Evolutionary conservation across 2,797 vertebrate genomes (phyloP), one percentile per base, ranked within the genome.

Genomic region (Platyrinchus mystaceus): DNA sequence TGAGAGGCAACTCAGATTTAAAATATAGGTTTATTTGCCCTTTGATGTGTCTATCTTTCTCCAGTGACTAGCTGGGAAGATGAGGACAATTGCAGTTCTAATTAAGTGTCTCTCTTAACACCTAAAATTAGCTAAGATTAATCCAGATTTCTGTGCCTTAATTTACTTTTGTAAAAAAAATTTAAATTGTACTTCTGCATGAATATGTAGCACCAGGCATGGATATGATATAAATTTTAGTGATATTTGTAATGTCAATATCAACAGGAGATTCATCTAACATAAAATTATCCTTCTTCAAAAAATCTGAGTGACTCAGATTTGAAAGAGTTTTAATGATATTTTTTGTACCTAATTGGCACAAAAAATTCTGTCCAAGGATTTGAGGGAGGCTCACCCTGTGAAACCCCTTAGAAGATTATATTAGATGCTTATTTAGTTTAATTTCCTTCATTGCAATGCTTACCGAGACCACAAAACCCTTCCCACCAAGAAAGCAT

Each of bases 21-120:
- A 93, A 90, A 92, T 69, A 81, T 24, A 75, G 47, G 39, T 92
- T 95, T 92, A 84, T 92, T 90, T 95, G 53, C 73, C 55, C 43
- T 96, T 92, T 89, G 66, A 73, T 92, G 24, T 59, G 9, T 39
- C 49, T 75, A 30, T 75, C 59, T 86, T 89, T 78, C 67, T 90
- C 74, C 55, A 34, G 32, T 93, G 69, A 75, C 47, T 86, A 73
- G 14, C 27, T 66, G 39, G 41, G n/a, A 89, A 95, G 69, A 93
- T 28, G 27, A 88, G 36, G 87, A 87, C 73, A 94, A 84, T 58
- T 39, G 24, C 52, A 73, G 69, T 73, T 90, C 67, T 85, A 90
- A 78, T 75, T 81, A 93, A 88, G 37, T 68, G 24, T 14, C n/a
- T 86, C 73, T 60, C 11, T 46, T 95, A 58, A 27, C 59, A n/a